Base-by-base conservation (phyloP, 2,797 vertebrate species). In the Tauraco hartlaubi region DNA sequence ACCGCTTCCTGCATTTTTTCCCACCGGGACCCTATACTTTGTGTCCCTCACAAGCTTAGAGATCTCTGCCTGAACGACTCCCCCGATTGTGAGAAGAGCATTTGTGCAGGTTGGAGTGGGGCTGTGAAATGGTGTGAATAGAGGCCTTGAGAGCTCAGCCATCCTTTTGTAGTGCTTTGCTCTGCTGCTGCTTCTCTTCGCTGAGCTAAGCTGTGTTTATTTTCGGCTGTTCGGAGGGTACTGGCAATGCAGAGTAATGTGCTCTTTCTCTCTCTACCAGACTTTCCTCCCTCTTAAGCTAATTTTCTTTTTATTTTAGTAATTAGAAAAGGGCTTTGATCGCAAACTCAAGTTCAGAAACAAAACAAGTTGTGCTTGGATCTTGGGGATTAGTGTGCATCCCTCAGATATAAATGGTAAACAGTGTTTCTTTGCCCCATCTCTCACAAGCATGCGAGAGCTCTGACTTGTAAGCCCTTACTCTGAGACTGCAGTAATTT, bases 281-380 rank as follows among this genome's bases (percentile, higher is more conserved):
- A 31, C 66, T 73, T 91, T 39, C 16, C 39, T 86, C 54, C 41
- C 59, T 49, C 39, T 80, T 81, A 80, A 96, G 76, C 66, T 96
- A 88, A 68, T 95, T 96, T 93, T 75, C 51, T 41, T 88, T 96
- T 96, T 92, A 88, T 88, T 96, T 74, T 66, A 78, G 91, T 79
- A 95, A 94, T 94, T 94, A 94, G 79, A 64, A 85, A 89, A 90
- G 79, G 82, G 62, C 82, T 92, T 94, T 93, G 69, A 94, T 94
- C 87, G 75, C 62, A 39, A 91, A 73, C 78, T 90, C 86, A 76
- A 94, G 91, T 94, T 96, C 90, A 90, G 80, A 94, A 92, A 54
- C 66, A 81, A 84, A 94, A 10, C 68, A 66, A 64, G 73, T 92
- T 90, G 79, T 79, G 73, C 64, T 77, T 85, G 91, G 85, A 79